phyloP scores from a whole-genome alignment of 2,797 vertebrate genomes.

The Eulemur albifrons region DNA sequence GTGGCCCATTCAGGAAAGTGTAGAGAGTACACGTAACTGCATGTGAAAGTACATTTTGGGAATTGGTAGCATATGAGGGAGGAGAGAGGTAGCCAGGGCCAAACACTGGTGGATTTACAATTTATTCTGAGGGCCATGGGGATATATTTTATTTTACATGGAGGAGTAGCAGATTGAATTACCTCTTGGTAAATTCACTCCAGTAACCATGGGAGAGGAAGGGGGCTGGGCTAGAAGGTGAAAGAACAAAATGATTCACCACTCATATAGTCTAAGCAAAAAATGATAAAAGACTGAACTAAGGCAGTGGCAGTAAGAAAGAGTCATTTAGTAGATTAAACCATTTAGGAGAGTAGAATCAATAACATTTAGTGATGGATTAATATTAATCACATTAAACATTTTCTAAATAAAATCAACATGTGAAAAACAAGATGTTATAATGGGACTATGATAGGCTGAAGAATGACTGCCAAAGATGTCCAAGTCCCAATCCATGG shows the following conservation, averaged over 20 bases:
- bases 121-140: not conserved
- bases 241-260: not conserved
- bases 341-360: not conserved
- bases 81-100: not conserved
- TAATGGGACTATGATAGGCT: not conserved
- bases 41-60: not conserved
- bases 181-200: not conserved
- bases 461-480: not conserved
- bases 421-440: not conserved
- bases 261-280: not conserved
- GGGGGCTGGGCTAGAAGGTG: not conserved
- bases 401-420: not conserved
- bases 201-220: not conserved
- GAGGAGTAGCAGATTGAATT: not conserved
- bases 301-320: not conserved
- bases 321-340: not conserved
- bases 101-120: not conserved
- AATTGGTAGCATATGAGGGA: not conserved
- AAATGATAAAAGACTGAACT: not conserved
- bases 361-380: not conserved
- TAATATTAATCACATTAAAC: not conserved
- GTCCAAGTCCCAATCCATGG: not conserved
- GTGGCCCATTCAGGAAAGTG: not conserved
- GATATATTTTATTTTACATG: slow-evolving; percentile 29
- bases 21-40: not conserved